Percentiles rank a stretch among this genome's conserved stretches.
phyloP scores from a whole-genome alignment of 2,797 vertebrate species.

The Muscicapa comitata region DNA sequence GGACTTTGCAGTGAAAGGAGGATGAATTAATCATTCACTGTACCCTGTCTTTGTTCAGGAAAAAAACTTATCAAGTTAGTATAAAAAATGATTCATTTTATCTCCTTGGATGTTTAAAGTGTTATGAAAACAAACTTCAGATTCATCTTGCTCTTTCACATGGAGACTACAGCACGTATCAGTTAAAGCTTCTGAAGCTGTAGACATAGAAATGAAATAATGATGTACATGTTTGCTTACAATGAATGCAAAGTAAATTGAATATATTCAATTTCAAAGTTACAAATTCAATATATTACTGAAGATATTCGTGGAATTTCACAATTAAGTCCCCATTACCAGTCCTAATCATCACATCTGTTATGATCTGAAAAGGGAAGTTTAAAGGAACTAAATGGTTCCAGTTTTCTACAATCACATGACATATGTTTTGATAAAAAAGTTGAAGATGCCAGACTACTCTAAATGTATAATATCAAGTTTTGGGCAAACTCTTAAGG shows the following conservation, averaged over 20 bases:
- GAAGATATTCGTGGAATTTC: neutral
- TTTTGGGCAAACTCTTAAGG: neutral
- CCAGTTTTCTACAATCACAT: neutral
- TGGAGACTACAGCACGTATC: neutral
- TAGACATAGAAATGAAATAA: neutral
- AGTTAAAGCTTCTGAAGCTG: neutral
- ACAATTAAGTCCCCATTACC: neutral
- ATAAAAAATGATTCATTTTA: neutral
- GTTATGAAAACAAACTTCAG: neutral
- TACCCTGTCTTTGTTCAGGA: neutral
- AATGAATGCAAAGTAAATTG: neutral
- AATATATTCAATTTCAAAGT: neutral
- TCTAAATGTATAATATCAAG: neutral
- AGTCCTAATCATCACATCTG: neutral
- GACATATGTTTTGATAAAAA: too few relatives aligned
- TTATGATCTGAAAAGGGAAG: neutral
- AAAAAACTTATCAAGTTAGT: neutral
- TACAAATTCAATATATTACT: neutral
- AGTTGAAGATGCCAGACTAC: neutral
- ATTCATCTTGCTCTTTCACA: neutral
- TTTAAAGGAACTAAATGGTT: neutral
- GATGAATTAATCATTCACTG: neutral
- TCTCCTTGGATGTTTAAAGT: neutral
- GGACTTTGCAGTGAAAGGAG: neutral
- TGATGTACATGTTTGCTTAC: neutral